Base-by-base conservation (phyloP, 2,888 invertebrate species). In the Cremastinae sp. region DNA sequence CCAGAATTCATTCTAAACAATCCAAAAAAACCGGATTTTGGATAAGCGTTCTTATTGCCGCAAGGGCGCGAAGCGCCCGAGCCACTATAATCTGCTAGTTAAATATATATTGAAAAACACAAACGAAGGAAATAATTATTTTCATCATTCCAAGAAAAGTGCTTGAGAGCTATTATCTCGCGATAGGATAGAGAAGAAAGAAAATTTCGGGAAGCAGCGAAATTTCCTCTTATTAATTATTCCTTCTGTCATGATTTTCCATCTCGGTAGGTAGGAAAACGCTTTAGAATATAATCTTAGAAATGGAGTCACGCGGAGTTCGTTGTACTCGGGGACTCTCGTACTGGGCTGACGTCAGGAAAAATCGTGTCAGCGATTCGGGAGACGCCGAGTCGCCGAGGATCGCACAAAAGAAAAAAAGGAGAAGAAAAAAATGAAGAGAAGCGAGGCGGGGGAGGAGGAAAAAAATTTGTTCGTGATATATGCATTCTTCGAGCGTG, bases 351-450 rank as follows among this genome's bases (percentile, higher is more conserved):
- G 65, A 65, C 65, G 53, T 65, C 62, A 64, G 54, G 28, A 56
- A 64, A 72, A 72, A 69, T 72, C 53, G 58, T 59, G 62, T 69
- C 68, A 69, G 72, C 62, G 68, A 62, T 75, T 72, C 45, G 66
- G 49, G 68, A 76, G 75, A 72, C 75, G 62, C 56, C 20, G 36
- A 59, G 75, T 72, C 72, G 75, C 68, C 75, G 54, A 5, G 51
- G 68, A 76, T 76, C 72, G 62, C 62, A 59, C 58, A 72, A 70
- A 66, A 51, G 49, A 66, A 66, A 70, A 72, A 58, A 34, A 20
- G 43, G 36, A 47, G 58, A 10, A 58, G 51, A 51, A n/a, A 10
- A 41, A 38, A 59, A 14, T 28, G 51, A 34, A 18, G 14, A 20
- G 28, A 28, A 5, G 2, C 28, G 28, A 2, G 28, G 28, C 28